Evolutionary conservation across 2,797 vertebrate species (phyloP).

Genomic region (Delichon dasypus): DNA sequence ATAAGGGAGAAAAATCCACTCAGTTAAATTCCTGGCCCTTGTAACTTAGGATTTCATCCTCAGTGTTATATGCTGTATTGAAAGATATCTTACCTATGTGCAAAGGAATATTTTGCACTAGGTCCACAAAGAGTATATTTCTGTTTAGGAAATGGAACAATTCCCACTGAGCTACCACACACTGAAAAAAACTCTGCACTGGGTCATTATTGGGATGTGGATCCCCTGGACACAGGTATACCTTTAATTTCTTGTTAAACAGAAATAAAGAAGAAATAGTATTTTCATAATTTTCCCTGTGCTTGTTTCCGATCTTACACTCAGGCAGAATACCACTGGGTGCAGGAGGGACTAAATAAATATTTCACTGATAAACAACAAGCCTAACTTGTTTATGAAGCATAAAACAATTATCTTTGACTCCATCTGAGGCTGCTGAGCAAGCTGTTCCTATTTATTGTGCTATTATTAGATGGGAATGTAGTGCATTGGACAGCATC

Average conservation of each 20-base stretch:
- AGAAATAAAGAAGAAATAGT: background rate
- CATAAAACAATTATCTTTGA: slow-evolving; percentile 29
- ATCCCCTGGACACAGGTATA: background rate
- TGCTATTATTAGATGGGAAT: background rate
- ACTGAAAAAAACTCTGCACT: background rate
- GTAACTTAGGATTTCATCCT: background rate
- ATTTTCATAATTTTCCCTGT: background rate
- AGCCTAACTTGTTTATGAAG: slow-evolving; percentile 11
- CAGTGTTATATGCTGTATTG: too few species aligned
- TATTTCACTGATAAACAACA: background rate
- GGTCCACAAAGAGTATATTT: background rate
- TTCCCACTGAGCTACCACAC: background rate
- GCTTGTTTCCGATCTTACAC: background rate
- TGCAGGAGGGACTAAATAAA: background rate
- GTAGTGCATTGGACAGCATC: background rate
- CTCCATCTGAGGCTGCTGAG: slow-evolving; percentile 38
- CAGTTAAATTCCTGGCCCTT: background rate
- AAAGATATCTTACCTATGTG: background rate
- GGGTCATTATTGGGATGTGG: background rate
- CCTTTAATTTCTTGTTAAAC: background rate
- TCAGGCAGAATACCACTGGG: background rate
- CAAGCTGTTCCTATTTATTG: slow-evolving; percentile 27
- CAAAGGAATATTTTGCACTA: background rate
- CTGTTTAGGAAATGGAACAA: background rate
- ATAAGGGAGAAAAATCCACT: background rate